Percentiles rank a stretch among this genome's conserved stretches.
Evolutionary conservation across 1,140 invertebrate species (phyloP).

Genomic region (Zelostemma sp.): DNA sequence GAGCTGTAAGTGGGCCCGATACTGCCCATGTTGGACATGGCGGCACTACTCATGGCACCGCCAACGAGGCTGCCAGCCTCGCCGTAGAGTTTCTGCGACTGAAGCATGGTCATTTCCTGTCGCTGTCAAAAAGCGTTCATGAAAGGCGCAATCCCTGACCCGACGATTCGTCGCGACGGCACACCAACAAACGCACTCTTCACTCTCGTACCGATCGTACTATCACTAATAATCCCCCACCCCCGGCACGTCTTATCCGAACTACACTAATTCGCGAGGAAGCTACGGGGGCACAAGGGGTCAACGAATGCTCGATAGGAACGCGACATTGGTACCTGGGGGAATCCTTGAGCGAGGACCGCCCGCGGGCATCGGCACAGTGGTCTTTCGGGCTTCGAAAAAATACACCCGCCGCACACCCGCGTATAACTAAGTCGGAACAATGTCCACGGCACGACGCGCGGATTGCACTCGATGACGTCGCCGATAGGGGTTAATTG

Average conservation of each 20-base stretch:
- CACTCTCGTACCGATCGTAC: neutral
- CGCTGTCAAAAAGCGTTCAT: slow-evolving; percentile 53
- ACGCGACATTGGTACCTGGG: too few relatives aligned
- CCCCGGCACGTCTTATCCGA: neutral
- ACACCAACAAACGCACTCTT: slow-evolving; percentile 16
- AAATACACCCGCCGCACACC: too few relatives aligned
- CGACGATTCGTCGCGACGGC: neutral
- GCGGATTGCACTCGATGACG: slow-evolving; percentile 43
- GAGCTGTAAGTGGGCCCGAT: slow-evolving; percentile 79
- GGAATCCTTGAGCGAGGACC: too few relatives aligned
- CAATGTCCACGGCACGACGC: slow-evolving; percentile 16
- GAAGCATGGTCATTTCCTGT: slow-evolving; percentile 67
- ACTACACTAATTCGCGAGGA: neutral
- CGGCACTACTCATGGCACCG: slow-evolving; percentile 65
- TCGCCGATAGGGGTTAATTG: slow-evolving; percentile 43
- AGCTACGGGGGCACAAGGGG: neutral
- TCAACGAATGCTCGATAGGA: too few relatives aligned
- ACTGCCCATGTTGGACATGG: slow-evolving; percentile 73
- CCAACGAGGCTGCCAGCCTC: slow-evolving; percentile 64
- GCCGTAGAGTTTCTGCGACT: slow-evolving; percentile 72
- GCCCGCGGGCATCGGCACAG: too few relatives aligned
- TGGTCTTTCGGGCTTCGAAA: too few relatives aligned
- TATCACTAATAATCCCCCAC: neutral
- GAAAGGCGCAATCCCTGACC: slow-evolving; percentile 30
- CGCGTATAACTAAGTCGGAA: too few relatives aligned